phyloP scores from a whole-genome alignment of 2,888 invertebrate species.

The Stictocephala bisonia region DNA sequence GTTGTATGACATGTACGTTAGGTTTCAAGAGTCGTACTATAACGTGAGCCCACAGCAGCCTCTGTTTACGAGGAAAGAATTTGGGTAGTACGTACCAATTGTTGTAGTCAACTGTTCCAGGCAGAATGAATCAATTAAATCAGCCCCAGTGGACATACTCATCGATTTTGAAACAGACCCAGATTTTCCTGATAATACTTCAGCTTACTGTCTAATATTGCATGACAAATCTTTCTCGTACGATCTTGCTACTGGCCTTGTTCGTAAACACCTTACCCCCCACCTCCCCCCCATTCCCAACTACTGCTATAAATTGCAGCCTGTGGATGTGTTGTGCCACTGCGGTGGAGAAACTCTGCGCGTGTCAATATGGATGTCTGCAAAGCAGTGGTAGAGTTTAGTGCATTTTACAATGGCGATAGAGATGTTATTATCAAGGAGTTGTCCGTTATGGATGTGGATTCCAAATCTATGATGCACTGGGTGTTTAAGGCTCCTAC shows the following conservation, averaged over 20 bases:
- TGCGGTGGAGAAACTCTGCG: no score
- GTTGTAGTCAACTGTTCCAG: not conserved
- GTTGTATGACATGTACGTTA: constrained; percentile 58
- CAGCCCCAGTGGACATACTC: constrained; percentile 57
- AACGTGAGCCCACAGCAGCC: constrained; percentile 58
- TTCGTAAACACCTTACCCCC: constrained; percentile 46
- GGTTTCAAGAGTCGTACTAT: constrained; percentile 55
- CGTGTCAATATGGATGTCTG: not conserved
- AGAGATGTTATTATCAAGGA: not conserved
- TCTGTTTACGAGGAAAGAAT: constrained; percentile 52
- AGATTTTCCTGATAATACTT: constrained; percentile 56
- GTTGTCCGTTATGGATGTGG: not conserved
- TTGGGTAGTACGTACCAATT: constrained; percentile 56
- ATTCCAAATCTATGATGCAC: not conserved
- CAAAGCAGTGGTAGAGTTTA: not conserved
- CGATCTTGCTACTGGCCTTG: constrained; percentile 54
- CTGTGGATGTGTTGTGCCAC: no score
- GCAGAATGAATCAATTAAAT: constrained; percentile 57
- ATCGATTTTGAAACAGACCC: constrained; percentile 58
- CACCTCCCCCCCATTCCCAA: not conserved
- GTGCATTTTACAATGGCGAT: not conserved
- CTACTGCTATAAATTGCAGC: no score
- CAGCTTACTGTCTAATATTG: constrained; percentile 58
- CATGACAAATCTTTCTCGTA: constrained; percentile 56
- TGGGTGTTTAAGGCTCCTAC: not conserved